Base-by-base conservation (phyloP, 2,113 vertebrate species). In the Pogonocichla stellata region DNA sequence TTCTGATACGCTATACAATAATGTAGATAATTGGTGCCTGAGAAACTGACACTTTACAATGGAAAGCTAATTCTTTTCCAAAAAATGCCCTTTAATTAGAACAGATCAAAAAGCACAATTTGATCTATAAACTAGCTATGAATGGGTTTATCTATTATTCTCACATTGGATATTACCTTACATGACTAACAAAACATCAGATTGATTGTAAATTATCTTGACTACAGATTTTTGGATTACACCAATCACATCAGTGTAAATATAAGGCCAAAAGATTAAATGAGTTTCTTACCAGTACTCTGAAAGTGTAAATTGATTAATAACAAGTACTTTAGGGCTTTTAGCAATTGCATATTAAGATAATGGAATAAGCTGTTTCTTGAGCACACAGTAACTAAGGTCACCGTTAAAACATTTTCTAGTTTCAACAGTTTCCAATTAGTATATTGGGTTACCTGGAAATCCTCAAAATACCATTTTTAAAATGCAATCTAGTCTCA, bases 401-500 rank as follows among this genome's bases (percentile, higher is more conserved):
- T 75, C 67, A 69, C 50, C 25, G 34, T 75, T 90, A 82, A 89
- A 89, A 82, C 12, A 70, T 81, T 47, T 87, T 60, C 29, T 34
- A 70, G 38, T 89, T 89, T 92, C 57, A 85, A 62, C 22, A 69
- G 60, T 34, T 51, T 82, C 78, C 58, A 85, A 61, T 94, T 85
- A 88, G 47, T 74, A 57, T 53, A 42, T 4, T 56, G 34, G 24
- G 73, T 97, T 92, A 69, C 70, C 57, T 88, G 18, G 8, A 42
- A 34, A 74, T 84, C 83, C 81, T 85, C 40, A 96, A 95, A 90
- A 64, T 34, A 28, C 53, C 60, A 20, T 45, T 70, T 92, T 95
- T 38, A 61, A 80, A 85, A 88, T 31, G 15, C 38, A 90, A 33
- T 66, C 74, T 88, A 69, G 10, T 88, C 53, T 60, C 36, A 91